Base-by-base conservation (phyloP, 2,113 vertebrate genomes). In the Pachypanchax playfairii region DNA sequence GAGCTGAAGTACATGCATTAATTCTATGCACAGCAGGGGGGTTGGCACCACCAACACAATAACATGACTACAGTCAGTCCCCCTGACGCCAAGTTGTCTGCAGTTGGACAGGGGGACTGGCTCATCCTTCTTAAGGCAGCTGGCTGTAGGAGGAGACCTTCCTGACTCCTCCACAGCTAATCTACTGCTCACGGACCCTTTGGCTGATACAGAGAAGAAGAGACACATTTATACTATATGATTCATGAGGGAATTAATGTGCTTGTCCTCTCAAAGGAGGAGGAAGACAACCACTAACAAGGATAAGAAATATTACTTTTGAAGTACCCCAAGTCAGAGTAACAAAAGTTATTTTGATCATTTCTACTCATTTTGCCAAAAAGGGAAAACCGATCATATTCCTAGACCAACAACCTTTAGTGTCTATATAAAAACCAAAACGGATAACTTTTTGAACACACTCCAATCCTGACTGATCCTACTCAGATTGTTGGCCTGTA, bases 41-140 rank as follows among this genome's bases (percentile, higher is more conserved):
- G 65, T 21, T 41, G 49, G 46, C 50, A 48, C 55, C 74, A 79
- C 66, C 25, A 38, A 51, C 39, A 80, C 63, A 73, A 86, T 71
- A 85, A 78, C 75, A 80, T 66, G 56, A 72, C 70, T 72, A 70
- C 51, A 71, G 69, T 57, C 58, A 81, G 80, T 75, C 72, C 58
- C 75, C 51, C 59, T 56, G 87, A 87, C 73, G 73, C 80, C 86
- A 60, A 56, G 58, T 72, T 82, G 86, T 85, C 89, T 85, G 64
- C 84, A 51, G 82, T 81, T 74, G 78, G 79, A 85, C 80, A 75
- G 80, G 41, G 53, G 68, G 77, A 70, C 82, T 50, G 78, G 74
- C 79, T 86, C 71, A 90, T 84, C 82, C 87, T 43, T 84, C 80
- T 83, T 86, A 87, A 84, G 75, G 66, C 71, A 73, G 70, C 60